Evolutionary conservation across 2,113 vertebrate genomes (phyloP), one percentile per base, ranked within the genome.

Genomic region (Zosterops japonicus): DNA sequence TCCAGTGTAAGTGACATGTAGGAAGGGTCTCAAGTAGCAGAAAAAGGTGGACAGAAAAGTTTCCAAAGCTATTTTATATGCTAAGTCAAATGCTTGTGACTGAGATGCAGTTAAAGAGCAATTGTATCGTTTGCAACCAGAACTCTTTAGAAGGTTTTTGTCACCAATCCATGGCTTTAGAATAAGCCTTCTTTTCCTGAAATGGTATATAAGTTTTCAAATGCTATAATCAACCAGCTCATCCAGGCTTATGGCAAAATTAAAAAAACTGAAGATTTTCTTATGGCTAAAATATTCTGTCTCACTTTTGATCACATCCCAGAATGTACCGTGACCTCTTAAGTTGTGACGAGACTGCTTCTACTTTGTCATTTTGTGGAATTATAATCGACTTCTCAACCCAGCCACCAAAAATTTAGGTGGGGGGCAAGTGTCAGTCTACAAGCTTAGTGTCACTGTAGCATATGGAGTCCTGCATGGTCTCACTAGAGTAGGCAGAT

Each of bases 201-300:
- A 97, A 89, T 0, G 7, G 59, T 93, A 53, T 93, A 69, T 95
- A 96, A 91, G 12, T 96, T 97, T 93, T 97, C 93, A 95, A 95
- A 93, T 83, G 28, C 3, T 95, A 39, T 96, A 96, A 97, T 94
- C 87, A 97, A 93, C 64, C 68, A 95, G 86, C 68, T 94, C 57
- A 90, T 92, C 88, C 64, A 42, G 19, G 49, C 72, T 59, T 95
- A 82, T 17, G 21, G 50, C 79, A 92, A 94, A 97, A 96, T 95
- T 84, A 83, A 94, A 96, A 39, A 96, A 96, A 87, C 76, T 52
- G 57, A 53, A 92, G 92, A 93, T 91, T 96, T 87, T 95, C 93
- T 96, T 71, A 52, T 61, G 90, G 95, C 79, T 88, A 93, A 94
- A 96, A 91, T 90, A 95, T 92, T 96, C 86, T 82, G 71, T 94